Percentiles rank a stretch among this genome's conserved stretches.
Conservation (phyloP, 2,888 invertebrate species). For the Sinelater perroti region DNA sequence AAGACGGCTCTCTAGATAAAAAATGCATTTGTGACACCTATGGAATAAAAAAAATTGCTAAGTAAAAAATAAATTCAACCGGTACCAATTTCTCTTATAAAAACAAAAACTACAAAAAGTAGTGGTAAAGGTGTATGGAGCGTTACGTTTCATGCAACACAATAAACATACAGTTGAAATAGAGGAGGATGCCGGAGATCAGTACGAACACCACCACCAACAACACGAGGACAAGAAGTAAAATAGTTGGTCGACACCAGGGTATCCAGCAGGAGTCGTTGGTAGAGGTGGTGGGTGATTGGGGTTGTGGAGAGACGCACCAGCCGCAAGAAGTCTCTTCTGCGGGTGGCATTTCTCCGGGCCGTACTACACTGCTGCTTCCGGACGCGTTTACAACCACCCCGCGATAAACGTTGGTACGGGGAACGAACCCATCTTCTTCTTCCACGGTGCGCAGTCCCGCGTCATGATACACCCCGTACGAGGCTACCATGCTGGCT, state of each 20-base stretch:
- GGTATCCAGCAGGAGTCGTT: slow-evolving; percentile 57
- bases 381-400: slow-evolving; percentile 59
- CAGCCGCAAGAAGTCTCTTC: slow-evolving; percentile 49
- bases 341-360: slow-evolving; percentile 28
- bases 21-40: no score
- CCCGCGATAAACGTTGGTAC: slow-evolving; percentile 51
- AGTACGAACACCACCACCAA: slow-evolving; percentile 67
- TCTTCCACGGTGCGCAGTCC: slow-evolving; percentile 50
- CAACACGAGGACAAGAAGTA: slow-evolving; percentile 65
- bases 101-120: no score
- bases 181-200: slow-evolving; percentile 68
- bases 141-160: slow-evolving; percentile 16
- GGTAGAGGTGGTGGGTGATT: slow-evolving; percentile 34
- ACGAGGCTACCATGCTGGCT: slow-evolving; percentile 58
- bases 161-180: slow-evolving; percentile 68
- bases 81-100: no score
- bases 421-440: slow-evolving; percentile 55
- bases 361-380: slow-evolving; percentile 53
- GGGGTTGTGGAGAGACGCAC: slow-evolving; percentile 49
- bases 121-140: no score
- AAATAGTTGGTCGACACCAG: slow-evolving; percentile 67
- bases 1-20: no score
- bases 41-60: no score
- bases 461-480: slow-evolving; percentile 59
- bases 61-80: no score